A percentile compares a stretch with the other conserved stretches of the same genome.
Conservation (phyloP, 2,113 vertebrate genomes). For the Erythrocercus mccallii region DNA sequence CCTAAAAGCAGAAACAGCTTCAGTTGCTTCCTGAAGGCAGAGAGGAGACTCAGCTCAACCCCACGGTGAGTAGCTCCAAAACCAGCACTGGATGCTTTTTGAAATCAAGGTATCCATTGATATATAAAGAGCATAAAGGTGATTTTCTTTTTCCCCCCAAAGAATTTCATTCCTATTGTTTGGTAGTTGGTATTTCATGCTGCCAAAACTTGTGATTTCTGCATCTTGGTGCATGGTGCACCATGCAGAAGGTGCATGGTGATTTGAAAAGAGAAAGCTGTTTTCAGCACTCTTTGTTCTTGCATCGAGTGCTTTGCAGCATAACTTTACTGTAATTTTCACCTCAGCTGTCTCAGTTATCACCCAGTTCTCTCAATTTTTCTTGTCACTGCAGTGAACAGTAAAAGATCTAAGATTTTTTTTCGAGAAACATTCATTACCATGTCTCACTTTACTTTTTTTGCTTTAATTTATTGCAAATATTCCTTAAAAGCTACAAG, state of each 20-base stretch:
- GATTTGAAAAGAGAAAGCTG: background rate
- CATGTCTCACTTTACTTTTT: background rate
- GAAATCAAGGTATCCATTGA: background rate
- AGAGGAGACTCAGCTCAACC: background rate
- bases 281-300: background rate
- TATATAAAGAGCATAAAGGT: background rate
- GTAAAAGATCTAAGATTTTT: background rate
- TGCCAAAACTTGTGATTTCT: background rate
- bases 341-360: background rate
- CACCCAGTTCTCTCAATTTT: background rate
- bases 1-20: background rate
- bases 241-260: background rate
- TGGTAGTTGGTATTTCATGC: background rate
- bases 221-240: too few relatives aligned
- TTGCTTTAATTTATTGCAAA: background rate
- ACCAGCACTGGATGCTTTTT: rapidly evolving
- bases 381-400: background rate
- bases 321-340: background rate
- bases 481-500: background rate
- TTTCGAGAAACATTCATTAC: background rate
- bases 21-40: background rate
- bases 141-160: background rate
- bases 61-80: background rate
- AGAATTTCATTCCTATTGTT: background rate
- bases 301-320: background rate